These are phyloP conservation scores for Eupristina koningsbergeri DNA, from an alignment of 1,140 invertebrate species.

Conservation along the genomic window DNA sequence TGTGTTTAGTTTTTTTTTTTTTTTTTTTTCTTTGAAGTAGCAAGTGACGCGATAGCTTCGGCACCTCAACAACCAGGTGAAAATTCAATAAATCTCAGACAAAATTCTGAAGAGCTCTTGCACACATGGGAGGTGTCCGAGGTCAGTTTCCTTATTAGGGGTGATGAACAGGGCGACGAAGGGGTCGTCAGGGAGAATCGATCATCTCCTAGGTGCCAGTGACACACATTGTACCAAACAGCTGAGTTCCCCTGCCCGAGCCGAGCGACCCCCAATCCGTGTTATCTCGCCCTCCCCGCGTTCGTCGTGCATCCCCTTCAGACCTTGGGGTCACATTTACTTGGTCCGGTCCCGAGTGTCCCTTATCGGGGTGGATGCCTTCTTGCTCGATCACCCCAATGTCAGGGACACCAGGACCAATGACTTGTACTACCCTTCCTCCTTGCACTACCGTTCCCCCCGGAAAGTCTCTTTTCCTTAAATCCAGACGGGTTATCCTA, in stretches of 20 bases:
- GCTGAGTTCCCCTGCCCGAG: slow-evolving; percentile 57
- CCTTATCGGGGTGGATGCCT: not conserved
- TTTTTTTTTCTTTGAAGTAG: too few relatives aligned
- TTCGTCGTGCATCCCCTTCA: slow-evolving; percentile 43
- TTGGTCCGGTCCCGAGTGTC: not conserved
- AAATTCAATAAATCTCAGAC: too few relatives aligned
- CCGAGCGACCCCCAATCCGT: not conserved
- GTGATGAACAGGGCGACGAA: not conserved
- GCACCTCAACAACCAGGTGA: too few relatives aligned
- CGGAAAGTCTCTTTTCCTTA: too few relatives aligned
- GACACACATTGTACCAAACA: slow-evolving; percentile 70
- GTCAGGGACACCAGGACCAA: too few relatives aligned
- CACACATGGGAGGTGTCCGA: too few relatives aligned
- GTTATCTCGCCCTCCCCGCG: slow-evolving; percentile 41
- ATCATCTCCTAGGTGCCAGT: slow-evolving; percentile 54
- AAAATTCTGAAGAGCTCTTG: not conserved
- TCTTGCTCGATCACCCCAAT: too few relatives aligned
- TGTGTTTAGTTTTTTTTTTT: too few relatives aligned
- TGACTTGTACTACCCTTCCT: too few relatives aligned
- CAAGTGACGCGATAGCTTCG: too few relatives aligned
- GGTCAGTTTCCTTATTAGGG: not conserved
- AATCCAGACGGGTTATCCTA: too few relatives aligned
- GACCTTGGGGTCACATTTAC: not conserved
- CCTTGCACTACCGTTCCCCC: too few relatives aligned
- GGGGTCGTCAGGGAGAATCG: slow-evolving; percentile 19